These are phyloP conservation scores for Coranthus polyacanthus DNA, from an alignment of 2,797 vertebrate species.

Conservation along the genomic window DNA sequence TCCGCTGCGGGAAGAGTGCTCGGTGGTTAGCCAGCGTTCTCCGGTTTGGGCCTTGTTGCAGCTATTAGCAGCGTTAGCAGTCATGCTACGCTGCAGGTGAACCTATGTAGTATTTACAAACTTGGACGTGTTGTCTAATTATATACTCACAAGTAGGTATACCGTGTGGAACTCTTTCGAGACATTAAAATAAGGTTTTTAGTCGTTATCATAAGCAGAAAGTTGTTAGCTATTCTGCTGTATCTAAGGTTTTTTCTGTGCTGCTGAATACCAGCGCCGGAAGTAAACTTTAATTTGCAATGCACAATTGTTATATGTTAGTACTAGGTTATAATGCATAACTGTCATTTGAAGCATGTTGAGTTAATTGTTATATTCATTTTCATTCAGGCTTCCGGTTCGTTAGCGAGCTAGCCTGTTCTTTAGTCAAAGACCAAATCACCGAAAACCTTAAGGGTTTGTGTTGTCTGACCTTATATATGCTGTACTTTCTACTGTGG, in stretches of 20 bases:
- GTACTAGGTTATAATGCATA: not conserved
- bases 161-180: not conserved
- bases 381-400: not conserved
- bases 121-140: constrained; percentile 1
- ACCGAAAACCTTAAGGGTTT: not conserved
- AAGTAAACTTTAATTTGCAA: not conserved
- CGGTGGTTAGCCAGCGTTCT: constrained; percentile 15
- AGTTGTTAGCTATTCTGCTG: constrained; percentile 8
- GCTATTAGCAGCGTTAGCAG: constrained; percentile 44
- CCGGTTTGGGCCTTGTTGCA: constrained; percentile 64
- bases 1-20: not conserved
- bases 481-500: not conserved
- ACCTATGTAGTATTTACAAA: constrained; percentile 14
- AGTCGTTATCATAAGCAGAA: not conserved
- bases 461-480: not conserved
- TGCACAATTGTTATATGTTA: not conserved
- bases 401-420: not conserved
- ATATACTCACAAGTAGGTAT: not conserved
- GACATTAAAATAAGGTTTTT: not conserved
- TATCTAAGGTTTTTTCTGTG: not conserved
- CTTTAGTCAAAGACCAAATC: not conserved
- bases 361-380: not conserved
- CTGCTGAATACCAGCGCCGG: constrained; percentile 4
- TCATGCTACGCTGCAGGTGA: constrained; percentile 21
- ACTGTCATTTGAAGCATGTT: not conserved